Base-by-base conservation (phyloP, 2,797 vertebrate species). In the Lithobates sylvaticus region DNA sequence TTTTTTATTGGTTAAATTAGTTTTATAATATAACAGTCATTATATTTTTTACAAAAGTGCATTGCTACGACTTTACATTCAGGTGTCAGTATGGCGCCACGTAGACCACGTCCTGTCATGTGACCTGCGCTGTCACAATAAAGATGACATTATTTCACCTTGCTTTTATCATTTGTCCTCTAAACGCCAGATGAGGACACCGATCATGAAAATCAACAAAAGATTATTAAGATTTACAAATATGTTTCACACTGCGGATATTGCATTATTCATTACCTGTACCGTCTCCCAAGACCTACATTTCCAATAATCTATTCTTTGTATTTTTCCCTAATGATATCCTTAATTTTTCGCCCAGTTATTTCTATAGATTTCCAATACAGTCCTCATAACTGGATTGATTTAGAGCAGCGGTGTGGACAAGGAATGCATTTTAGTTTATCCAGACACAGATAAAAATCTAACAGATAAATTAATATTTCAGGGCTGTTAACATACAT, bases 301-400 rank as follows among this genome's bases (percentile, higher is more conserved):
- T 23, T 61, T 61, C 21, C 54, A 23, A 32, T 72, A 9, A 70
- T 18, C 34, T 47, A 84, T 50, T 5, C n/a, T n/a, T 29, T 18
- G 42, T 79, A 15, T 34, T 73, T 67, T 58, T 3, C 5, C 23
- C 36, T 21, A 61, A 67, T 26, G 65, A 67, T 67, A 67, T 29
- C 13, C 13, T 39, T 75, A 8, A 1, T 2, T 72, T 73, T 58
- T 72, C 61, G 58, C 75, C 39, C 36, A 27, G 69, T 0, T 83
- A 2, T 13, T 54, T 73, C 18, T 44, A 73, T 73, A 13, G 71
- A 73, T 44, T 72, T 72, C 70, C 70, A 42, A 72, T 72, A 72
- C 34, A 72, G 16, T 6, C 18, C 70, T 39, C 9, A 39, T 73
- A 67, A 67, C 8, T 67, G 10, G 29, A 67, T 67, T 67, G 65